These are phyloP conservation scores for Rhamphomyia laevipes DNA, from an alignment of 2,888 invertebrate genomes.

Conservation along the genomic window DNA sequence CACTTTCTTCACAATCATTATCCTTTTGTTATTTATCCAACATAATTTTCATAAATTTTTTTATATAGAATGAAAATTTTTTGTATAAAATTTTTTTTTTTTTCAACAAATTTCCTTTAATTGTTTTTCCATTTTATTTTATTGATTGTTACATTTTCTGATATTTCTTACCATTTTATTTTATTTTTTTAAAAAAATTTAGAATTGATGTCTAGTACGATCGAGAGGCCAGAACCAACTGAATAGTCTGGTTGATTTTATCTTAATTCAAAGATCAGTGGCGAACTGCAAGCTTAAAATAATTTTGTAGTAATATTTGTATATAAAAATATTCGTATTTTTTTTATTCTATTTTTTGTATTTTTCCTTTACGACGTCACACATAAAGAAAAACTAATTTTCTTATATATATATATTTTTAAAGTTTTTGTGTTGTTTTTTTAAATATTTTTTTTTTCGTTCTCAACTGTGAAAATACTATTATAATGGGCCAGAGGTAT, in stretches of 20 bases:
- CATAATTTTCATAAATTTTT: too few relatives aligned
- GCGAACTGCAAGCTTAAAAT: too few relatives aligned
- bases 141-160: background rate
- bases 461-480: background rate
- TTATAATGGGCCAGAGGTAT: background rate
- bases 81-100: too few relatives aligned
- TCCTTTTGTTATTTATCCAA: too few relatives aligned
- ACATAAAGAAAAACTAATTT: background rate
- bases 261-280: conserved; percentile 15
- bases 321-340: background rate
- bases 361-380: background rate
- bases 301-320: background rate
- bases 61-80: too few relatives aligned
- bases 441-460: background rate
- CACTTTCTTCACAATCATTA: too few relatives aligned
- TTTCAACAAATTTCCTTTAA: too few relatives aligned
- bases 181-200: conserved; percentile 20
- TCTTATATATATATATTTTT: background rate
- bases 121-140: too few relatives aligned
- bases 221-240: conserved; percentile 40
- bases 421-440: background rate
- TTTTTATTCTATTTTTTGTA: background rate
- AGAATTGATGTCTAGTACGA: conserved; percentile 35
- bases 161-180: conserved; percentile 37
- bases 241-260: conserved; percentile 36